phyloP scores from a whole-genome alignment of 2,888 invertebrate species.

The Amiota communis region DNA sequence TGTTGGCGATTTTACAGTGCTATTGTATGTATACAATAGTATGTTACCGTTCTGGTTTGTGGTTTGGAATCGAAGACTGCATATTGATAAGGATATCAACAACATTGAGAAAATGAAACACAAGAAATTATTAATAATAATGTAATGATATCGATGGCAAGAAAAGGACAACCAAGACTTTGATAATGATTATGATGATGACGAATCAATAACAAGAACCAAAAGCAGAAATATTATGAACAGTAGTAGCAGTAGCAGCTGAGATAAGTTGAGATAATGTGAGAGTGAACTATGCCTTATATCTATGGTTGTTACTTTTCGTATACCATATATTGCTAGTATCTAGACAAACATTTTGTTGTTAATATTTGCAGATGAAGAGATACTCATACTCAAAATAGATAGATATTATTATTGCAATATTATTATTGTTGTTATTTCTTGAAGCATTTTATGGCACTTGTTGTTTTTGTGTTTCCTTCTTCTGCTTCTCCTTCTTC shows the following conservation, averaged over 20 bases:
- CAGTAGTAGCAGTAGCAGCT: background rate
- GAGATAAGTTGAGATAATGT: constrained; percentile 1
- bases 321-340: too few species aligned
- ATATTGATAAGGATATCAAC: constrained; percentile 12
- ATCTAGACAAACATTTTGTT: too few species aligned
- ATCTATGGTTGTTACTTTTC: too few species aligned
- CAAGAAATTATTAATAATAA: too few species aligned
- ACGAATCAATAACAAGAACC: background rate
- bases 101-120: background rate
- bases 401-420: constrained; percentile 19
- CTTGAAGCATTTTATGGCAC: constrained; percentile 13
- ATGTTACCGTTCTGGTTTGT: constrained; percentile 1
- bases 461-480: constrained; percentile 11
- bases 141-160: too few species aligned
- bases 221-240: background rate
- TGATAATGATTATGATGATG: background rate
- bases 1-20: background rate
- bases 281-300: too few species aligned
- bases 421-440: constrained; percentile 17
- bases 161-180: too few species aligned
- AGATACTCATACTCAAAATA: background rate
- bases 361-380: background rate
- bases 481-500: background rate
- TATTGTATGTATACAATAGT: background rate
- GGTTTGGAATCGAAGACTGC: background rate